These are phyloP conservation scores for Dioctria linearis DNA, from an alignment of 2,888 invertebrate species.

Conservation along the genomic window DNA sequence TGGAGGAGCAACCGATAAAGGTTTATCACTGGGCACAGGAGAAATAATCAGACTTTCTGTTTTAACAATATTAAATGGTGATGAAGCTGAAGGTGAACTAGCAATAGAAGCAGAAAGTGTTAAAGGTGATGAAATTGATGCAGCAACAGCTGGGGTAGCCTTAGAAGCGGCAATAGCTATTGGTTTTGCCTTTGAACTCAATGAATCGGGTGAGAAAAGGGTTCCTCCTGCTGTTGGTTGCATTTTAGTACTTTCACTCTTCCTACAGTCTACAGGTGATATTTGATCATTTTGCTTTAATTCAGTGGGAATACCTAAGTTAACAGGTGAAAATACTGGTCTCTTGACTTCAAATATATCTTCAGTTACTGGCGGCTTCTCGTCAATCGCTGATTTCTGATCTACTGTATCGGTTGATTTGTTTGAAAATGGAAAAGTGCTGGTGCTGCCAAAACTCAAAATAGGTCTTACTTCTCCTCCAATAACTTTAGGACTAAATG, in stretches of 20 bases:
- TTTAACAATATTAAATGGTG: too few species aligned
- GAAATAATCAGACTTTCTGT: background rate
- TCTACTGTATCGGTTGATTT: conserved; percentile 22
- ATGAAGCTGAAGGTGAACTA: too few species aligned
- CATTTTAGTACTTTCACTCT: background rate
- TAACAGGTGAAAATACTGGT: background rate
- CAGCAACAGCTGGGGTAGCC: too few species aligned
- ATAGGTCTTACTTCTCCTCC: background rate
- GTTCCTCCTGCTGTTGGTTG: background rate
- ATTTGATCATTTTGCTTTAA: too few species aligned
- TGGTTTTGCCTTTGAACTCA: too few species aligned
- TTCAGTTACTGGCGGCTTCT: background rate
- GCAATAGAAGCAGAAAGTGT: too few species aligned
- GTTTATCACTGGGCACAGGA: background rate
- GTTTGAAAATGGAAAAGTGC: background rate
- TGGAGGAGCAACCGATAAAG: background rate
- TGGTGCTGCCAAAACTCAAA: background rate
- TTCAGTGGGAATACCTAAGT: background rate
- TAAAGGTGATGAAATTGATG: too few species aligned
- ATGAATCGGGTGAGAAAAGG: too few species aligned
- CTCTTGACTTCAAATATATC: background rate
- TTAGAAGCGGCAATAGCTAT: too few species aligned
- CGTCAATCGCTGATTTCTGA: background rate
- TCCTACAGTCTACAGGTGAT: background rate
- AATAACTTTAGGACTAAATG: conserved; percentile 31